These are phyloP conservation scores for Brachystomella parvula DNA, from an alignment of 1,140 invertebrate genomes.

Conservation along the genomic window DNA sequence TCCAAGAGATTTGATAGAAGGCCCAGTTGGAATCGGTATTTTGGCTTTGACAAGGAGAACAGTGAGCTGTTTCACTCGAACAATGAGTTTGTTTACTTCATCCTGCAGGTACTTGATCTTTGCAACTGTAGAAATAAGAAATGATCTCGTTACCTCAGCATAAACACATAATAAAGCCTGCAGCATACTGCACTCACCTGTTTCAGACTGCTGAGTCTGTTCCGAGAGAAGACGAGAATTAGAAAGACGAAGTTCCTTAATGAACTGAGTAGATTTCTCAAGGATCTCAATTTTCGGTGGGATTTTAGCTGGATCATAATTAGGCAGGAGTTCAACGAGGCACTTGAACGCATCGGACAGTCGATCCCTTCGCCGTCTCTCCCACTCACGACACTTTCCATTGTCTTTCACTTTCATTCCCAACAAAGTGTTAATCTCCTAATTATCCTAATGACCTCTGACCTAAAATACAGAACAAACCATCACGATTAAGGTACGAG, in stretches of 20 bases:
- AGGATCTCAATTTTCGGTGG: conserved; percentile 43
- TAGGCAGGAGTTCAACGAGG: conserved; percentile 46
- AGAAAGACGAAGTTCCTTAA: conserved; percentile 34
- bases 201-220: conserved; percentile 33
- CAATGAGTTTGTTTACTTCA: conserved; percentile 44
- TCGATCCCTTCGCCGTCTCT: conserved; percentile 47
- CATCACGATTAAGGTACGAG: too few species aligned
- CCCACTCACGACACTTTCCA: conserved; percentile 46
- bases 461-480: too few species aligned
- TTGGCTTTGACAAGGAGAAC: conserved; percentile 44
- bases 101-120: conserved; percentile 46
- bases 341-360: conserved; percentile 46
- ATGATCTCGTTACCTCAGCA: neutral
- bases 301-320: conserved; percentile 44
- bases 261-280: conserved; percentile 30
- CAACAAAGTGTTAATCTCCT: too few species aligned
- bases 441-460: too few species aligned
- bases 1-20: conserved; percentile 23
- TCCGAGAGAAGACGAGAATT: conserved; percentile 31
- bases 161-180: neutral
- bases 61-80: conserved; percentile 45
- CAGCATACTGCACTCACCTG: conserved; percentile 25
- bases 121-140: conserved; percentile 32
- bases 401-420: conserved; percentile 25
- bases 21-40: conserved; percentile 43